Base-by-base conservation (phyloP, 2,888 invertebrate genomes). In the Aethes cnicana region DNA sequence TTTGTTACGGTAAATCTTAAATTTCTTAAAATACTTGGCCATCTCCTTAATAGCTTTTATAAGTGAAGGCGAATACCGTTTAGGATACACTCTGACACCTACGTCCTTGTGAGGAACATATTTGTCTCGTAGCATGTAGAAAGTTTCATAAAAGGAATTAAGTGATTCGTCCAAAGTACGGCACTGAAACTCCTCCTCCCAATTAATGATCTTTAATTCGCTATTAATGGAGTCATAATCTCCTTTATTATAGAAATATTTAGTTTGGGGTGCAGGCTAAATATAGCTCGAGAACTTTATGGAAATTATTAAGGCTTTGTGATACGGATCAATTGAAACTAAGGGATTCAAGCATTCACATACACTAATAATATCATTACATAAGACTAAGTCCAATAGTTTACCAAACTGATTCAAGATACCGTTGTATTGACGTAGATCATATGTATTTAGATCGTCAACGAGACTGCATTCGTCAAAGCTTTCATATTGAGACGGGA, bases 321-420 rank as follows among this genome's bases (percentile, higher is more conserved):
- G 57, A 23, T 53, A 37, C 1, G 23, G 9, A 14, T 57, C 54
- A 14, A 47, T 53, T 1, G 54, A 46, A 11, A 53, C 39, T 3
- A 39, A 9, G 4, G 43, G 54, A 9, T 33, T 23, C 1, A 7
- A 9, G 20, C 49, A 49, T 0, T 8, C 6, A 1, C 5, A 5
- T 6, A 57, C 55, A 2, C 5, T 6, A 0, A 50, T 6, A 8
- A 12, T 0, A 9, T 18, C 25, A 16, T 53, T 55, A 14, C 36
- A 48, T 4, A 58, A 32, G 2, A 55, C 52, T 6, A 48, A 35
- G 7, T 58, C 58, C 17, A 58, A 12, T 5, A 58, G 9, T n/a
- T 48, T 42, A 12, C 52, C 32, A 18, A 4, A 32, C 3, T 11
- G 16, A 16, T 39, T 39, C 4, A 25, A 9, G 4, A 39, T 25